phyloP scores from a whole-genome alignment of 1,140 invertebrate genomes.

The Sycophaga agraensis region DNA sequence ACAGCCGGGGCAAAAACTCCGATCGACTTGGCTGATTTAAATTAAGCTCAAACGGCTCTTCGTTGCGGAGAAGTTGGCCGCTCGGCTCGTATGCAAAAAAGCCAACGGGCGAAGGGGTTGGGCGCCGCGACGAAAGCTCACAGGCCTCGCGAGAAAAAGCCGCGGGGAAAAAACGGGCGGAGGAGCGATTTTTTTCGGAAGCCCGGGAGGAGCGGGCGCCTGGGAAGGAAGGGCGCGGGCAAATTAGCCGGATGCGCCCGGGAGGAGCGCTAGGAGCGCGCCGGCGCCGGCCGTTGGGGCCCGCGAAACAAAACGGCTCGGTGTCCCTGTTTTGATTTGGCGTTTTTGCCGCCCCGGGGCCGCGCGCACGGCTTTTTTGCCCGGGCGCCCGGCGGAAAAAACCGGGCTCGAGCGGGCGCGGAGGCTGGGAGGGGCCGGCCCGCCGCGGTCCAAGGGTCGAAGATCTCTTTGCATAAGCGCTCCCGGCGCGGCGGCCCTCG shows the following conservation, averaged over 20 bases:
- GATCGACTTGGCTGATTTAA: slow-evolving; percentile 3
- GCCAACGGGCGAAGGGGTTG: too few species aligned
- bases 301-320: slow-evolving; percentile 8
- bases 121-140: too few species aligned
- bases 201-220: slow-evolving; percentile 24
- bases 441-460: too few species aligned
- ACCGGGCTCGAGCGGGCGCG: too few species aligned
- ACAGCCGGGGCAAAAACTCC: background rate
- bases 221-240: slow-evolving; percentile 16
- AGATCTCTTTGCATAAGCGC: slow-evolving; percentile 44
- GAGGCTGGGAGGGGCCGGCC: too few species aligned
- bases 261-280: slow-evolving; percentile 24
- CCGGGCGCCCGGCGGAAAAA: too few species aligned
- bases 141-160: slow-evolving; percentile 16
- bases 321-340: slow-evolving; percentile 9
- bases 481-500: slow-evolving; percentile 18
- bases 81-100: slow-evolving; percentile 33
- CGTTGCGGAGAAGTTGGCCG: background rate
- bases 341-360: background rate
- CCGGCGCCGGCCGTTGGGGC: slow-evolving; percentile 5
- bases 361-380: background rate
- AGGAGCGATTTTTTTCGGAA: background rate
- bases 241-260: slow-evolving; percentile 40
- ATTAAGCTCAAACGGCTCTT: background rate
- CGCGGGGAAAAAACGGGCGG: slow-evolving; percentile 17